Evolutionary conservation across 1,140 invertebrate genomes (phyloP).

Genomic region (Melitaea cinxia): DNA sequence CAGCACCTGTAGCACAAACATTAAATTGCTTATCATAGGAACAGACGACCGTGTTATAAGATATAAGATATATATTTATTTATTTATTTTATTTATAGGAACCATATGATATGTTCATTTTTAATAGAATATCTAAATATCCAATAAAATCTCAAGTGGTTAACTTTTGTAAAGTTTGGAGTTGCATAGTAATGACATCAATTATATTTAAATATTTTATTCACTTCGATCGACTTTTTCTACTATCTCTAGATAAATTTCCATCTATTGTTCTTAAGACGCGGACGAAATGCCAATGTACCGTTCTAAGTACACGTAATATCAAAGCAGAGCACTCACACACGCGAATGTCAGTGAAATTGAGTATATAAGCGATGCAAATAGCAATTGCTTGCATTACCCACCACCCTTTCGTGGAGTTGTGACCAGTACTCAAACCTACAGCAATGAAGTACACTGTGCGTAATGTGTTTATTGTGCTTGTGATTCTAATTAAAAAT

Average conservation of each 20-base stretch:
- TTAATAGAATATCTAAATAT: no score
- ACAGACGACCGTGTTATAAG: no score
- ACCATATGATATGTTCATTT: no score
- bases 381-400: slow-evolving; percentile 71
- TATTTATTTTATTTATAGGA: no score
- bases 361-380: slow-evolving; percentile 79
- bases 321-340: slow-evolving; percentile 68
- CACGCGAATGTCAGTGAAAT: slow-evolving; percentile 66
- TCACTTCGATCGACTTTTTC: slow-evolving; percentile 49
- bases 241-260: slow-evolving; percentile 59
- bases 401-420: slow-evolving; percentile 63
- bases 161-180: slow-evolving; percentile 7
- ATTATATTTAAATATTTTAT: slow-evolving; percentile 8
- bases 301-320: slow-evolving; percentile 62
- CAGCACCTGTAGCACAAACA: no score
- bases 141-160: slow-evolving; percentile 1
- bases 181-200: slow-evolving; percentile 11
- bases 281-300: slow-evolving; percentile 66
- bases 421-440: slow-evolving; percentile 42
- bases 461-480: slow-evolving; percentile 56
- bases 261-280: slow-evolving; percentile 76
- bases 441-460: slow-evolving; percentile 73
- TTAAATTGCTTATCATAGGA: no score
- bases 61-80: no score
- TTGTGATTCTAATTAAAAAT: slow-evolving; percentile 35